Evolutionary conservation across 2,113 vertebrate species (phyloP).

Genomic region (Nymphicus hollandicus): DNA sequence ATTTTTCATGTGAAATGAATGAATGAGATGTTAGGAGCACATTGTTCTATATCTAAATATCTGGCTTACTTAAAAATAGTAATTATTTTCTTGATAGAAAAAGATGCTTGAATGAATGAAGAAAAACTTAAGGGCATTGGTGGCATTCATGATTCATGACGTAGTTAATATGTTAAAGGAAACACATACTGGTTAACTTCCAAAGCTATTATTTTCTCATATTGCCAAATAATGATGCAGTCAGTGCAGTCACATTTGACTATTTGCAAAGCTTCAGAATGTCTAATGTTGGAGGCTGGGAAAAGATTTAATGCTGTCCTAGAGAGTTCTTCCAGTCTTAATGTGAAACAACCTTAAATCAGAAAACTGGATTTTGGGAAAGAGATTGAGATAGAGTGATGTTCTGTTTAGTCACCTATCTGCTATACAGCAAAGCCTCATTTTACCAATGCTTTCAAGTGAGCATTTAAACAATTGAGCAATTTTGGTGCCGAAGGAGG

Average conservation of each 20-base stretch:
- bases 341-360: background rate
- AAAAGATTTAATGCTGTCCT: background rate
- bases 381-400: background rate
- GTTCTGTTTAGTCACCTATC: background rate
- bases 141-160: background rate
- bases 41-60: no score
- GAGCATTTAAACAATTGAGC: background rate
- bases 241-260: background rate
- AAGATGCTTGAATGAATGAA: background rate
- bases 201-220: background rate
- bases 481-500: background rate
- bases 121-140: background rate
- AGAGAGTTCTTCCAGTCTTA: background rate
- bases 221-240: background rate
- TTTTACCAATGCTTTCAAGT: background rate
- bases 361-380: background rate
- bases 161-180: background rate
- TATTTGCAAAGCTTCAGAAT: background rate
- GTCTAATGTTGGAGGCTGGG: background rate
- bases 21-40: background rate
- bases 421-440: background rate
- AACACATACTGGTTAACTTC: background rate
- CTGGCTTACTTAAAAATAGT: background rate
- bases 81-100: background rate
- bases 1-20: background rate